Conservation (phyloP, 2,888 invertebrate species). For the Hyppa rectilinea region DNA sequence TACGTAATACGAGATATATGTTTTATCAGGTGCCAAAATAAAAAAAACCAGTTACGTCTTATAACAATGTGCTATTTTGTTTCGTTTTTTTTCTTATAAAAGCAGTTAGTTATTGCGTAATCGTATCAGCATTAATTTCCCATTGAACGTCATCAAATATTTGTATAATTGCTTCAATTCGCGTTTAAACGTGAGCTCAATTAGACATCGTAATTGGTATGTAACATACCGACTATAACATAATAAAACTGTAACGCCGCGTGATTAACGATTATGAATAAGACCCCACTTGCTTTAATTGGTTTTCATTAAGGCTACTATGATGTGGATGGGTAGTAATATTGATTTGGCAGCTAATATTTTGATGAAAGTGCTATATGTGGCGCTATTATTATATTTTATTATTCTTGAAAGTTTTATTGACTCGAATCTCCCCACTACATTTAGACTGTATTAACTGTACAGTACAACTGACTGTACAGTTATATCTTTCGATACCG, state of each 20-base stretch:
- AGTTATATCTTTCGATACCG: not conserved
- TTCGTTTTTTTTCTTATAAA: conserved; percentile 1
- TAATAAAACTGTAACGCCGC: conserved; percentile 11
- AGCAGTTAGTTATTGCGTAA: conserved; percentile 8
- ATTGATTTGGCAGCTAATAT: not conserved
- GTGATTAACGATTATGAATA: conserved; percentile 12
- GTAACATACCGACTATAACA: conserved; percentile 22
- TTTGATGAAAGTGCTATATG: not conserved
- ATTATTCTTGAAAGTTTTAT: not conserved
- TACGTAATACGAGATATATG: not conserved
- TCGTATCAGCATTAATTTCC: conserved; percentile 27
- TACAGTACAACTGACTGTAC: too few relatives aligned
- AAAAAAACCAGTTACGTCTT: not conserved
- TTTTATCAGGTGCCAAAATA: conserved; percentile 3
- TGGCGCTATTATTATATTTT: not conserved
- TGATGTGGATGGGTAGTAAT: not conserved
- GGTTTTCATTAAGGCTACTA: not conserved
- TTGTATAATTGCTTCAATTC: conserved; percentile 46
- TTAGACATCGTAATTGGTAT: conserved; percentile 35
- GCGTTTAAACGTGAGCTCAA: conserved; percentile 26
- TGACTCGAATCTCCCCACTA: not conserved
- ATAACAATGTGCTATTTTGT: not conserved
- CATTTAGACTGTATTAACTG: not conserved
- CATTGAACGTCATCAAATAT: conserved; percentile 31
- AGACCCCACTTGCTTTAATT: not conserved